These are phyloP conservation scores for Triplophysa rosa DNA, from an alignment of 2,113 vertebrate species.

Conservation along the genomic window DNA sequence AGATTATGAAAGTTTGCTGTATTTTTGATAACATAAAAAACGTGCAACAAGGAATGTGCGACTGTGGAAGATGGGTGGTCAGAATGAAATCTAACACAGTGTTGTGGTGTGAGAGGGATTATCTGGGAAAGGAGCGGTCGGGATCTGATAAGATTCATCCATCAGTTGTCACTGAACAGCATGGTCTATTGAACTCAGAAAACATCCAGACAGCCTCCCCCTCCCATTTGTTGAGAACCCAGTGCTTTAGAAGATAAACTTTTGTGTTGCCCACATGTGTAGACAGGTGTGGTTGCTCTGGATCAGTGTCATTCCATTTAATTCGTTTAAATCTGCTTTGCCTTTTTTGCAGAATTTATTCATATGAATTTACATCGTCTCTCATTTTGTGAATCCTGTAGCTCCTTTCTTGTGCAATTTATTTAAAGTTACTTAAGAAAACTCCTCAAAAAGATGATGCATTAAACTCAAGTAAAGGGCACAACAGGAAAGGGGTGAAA, in stretches of 20 bases:
- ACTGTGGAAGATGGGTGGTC: background rate
- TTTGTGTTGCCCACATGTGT: background rate
- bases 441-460: background rate
- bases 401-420: background rate
- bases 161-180: slow-evolving; percentile 39
- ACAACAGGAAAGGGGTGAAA: background rate
- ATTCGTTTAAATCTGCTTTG: background rate
- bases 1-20: background rate
- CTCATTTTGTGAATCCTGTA: background rate
- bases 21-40: background rate
- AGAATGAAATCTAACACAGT: slow-evolving; percentile 11
- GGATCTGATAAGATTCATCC: slow-evolving; percentile 46
- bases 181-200: slow-evolving; percentile 28
- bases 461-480: background rate
- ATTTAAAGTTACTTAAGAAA: background rate
- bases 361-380: background rate
- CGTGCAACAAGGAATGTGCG: background rate
- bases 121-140: background rate
- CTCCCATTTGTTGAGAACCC: background rate
- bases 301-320: slow-evolving; percentile 18
- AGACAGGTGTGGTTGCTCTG: background rate
- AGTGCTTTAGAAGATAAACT: slow-evolving; percentile 9
- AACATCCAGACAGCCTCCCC: background rate
- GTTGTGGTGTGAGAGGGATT: background rate
- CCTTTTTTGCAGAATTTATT: background rate